Evolutionary conservation across 1,140 invertebrate species (phyloP), one percentile per base, ranked within the genome.

Genomic region (Calephelis nemesis): DNA sequence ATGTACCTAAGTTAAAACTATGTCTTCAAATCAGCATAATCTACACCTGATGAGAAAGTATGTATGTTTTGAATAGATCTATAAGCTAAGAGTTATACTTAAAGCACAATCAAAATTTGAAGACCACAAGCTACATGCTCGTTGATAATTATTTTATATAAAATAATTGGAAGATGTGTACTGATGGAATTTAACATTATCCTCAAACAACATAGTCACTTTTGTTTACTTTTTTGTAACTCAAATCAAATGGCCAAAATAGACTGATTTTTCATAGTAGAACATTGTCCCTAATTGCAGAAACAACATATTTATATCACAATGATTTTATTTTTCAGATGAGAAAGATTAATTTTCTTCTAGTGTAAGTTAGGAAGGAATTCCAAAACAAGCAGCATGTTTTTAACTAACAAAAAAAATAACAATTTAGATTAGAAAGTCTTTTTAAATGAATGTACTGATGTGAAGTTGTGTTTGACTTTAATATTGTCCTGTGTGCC

Each of bases 261-360:
- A 19, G 0, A 19, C 15, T 19, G 30, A 30, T 30, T 4, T 30
- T 30, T 30, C 1, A 30, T 30, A 30, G 2, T 30, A 2, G 30
- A 30, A 30, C 30, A 30, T 30, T 30, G 4, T 2, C 30, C 30
- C 3, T 30, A 30, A 30, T 30, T 30, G 30, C 30, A 8, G 39
- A 50, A 45, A 19, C 63, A 15, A 47, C 11, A 10, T 65, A 12
- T 52, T 49, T 67, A 5, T 68, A 62, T 50, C 40, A 68, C 70
- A 64, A n/a, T 42, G 73, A 66, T 54, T 65, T 71, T 76, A 72
- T 77, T 81, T 89, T 89, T 82, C 88, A 90, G 88, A 90, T 87
- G 88, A 90, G 76, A 88, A 88, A 81, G 83, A 88, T 11, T 90
- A 87, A 81, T 67, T 9, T 68, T 49, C 66, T 63, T 68, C 19